These are phyloP conservation scores for Synergus itoensis DNA, from an alignment of 2,888 invertebrate genomes.

Conservation along the genomic window DNA sequence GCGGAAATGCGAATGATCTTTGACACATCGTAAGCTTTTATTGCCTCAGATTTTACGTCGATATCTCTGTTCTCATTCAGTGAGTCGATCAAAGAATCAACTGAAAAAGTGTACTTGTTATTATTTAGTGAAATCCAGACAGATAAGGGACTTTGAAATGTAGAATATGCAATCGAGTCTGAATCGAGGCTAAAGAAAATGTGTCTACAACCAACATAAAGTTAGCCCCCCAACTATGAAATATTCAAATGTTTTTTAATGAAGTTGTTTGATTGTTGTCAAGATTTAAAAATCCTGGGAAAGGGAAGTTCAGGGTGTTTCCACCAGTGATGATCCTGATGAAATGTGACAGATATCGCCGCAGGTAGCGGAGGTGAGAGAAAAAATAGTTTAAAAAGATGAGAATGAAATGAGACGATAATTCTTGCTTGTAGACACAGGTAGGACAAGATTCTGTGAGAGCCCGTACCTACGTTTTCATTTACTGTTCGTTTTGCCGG, in stretches of 20 bases:
- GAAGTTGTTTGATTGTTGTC: no score
- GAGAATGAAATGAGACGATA: not conserved
- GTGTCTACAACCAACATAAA: not conserved
- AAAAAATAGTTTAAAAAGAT: not conserved
- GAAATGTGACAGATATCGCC: slow-evolving; percentile 1
- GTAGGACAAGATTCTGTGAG: not conserved
- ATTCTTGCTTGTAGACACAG: not conserved
- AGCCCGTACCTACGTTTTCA: no score
- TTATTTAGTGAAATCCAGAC: not conserved
- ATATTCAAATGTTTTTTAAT: no score
- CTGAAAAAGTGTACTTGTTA: not conserved
- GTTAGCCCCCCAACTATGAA: no score
- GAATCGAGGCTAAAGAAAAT: not conserved
- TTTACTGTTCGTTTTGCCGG: not conserved
- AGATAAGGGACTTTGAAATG: not conserved
- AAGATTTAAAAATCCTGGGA: no score
- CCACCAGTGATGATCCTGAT: not conserved
- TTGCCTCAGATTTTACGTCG: slow-evolving; percentile 1
- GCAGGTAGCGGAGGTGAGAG: not conserved
- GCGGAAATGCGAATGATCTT: not conserved
- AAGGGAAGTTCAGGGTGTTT: no score
- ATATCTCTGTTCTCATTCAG: slow-evolving; percentile 17
- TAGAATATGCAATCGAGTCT: not conserved
- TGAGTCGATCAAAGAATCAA: not conserved
- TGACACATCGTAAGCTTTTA: slow-evolving; percentile 1